Percentiles rank a stretch among this genome's conserved stretches.
These are phyloP conservation scores for Notechis scutatus DNA, from an alignment of 2,113 vertebrate genomes.

Conservation along the genomic window DNA sequence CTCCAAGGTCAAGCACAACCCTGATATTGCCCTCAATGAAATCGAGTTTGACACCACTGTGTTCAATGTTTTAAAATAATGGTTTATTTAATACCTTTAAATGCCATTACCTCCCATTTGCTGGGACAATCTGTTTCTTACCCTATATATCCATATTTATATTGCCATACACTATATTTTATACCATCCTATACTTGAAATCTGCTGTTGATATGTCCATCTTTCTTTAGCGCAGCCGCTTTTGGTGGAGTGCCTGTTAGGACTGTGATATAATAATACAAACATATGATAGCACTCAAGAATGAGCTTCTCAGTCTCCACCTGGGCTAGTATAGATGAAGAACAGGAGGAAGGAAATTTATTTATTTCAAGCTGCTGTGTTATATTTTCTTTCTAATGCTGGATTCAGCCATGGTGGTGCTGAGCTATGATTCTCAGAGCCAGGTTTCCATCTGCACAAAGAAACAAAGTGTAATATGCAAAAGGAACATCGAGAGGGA, in stretches of 20 bases:
- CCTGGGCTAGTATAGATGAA: neutral
- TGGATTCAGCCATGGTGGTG: neutral
- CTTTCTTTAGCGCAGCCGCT: neutral
- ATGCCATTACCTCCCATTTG: neutral
- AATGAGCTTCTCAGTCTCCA: neutral
- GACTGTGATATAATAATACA: neutral
- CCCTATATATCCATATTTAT: neutral
- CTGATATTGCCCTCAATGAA: too few species aligned
- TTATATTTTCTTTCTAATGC: neutral
- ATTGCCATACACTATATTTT: neutral
- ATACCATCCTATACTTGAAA: neutral
- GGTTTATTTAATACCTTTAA: neutral
- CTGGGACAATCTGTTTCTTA: neutral
- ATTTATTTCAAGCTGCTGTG: neutral
- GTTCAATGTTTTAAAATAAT: neutral
- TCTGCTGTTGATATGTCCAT: neutral
- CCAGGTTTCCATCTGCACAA: neutral
- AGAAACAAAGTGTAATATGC: neutral
- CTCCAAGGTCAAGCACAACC: too few species aligned
- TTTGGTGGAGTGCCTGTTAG: neutral
- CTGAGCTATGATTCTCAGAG: neutral
- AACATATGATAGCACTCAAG: neutral
- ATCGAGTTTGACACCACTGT: too few species aligned
- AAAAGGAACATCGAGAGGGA: neutral
- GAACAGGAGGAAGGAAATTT: neutral